phyloP scores from a whole-genome alignment of 1,140 invertebrate genomes.

The Bombus waltoni region DNA sequence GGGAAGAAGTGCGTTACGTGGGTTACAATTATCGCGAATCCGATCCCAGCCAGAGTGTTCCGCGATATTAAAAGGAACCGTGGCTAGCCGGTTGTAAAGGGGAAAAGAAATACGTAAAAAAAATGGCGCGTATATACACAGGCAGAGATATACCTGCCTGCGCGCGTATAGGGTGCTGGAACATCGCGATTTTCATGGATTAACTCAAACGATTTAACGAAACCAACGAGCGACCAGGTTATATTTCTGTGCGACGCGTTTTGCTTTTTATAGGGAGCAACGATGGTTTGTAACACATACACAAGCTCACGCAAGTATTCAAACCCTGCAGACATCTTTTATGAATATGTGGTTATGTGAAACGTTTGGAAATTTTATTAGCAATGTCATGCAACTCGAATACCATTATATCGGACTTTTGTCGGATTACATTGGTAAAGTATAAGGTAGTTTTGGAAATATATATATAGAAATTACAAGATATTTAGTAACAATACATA shows the following conservation, averaged over 20 bases:
- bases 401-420: too few species aligned
- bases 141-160: not conserved
- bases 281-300: not conserved
- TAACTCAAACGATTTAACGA: not conserved
- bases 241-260: not conserved
- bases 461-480: too few species aligned
- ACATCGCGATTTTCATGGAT: not conserved
- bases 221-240: not conserved
- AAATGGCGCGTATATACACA: not conserved
- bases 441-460: not conserved
- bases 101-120: not conserved
- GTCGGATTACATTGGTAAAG: too few species aligned
- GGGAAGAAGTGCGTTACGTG: not conserved
- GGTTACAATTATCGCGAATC: not conserved
- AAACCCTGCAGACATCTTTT: not conserved
- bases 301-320: not conserved
- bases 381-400: not conserved
- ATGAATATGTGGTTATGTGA: not conserved
- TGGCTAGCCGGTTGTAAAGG: not conserved
- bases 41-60: too few species aligned
- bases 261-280: not conserved
- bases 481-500: too few species aligned
- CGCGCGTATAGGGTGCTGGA: not conserved
- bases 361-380: not conserved
- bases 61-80: conserved; percentile 6